Evolutionary conservation across 2,797 vertebrate species (phyloP).

Genomic region (Xenentodon cancila): DNA sequence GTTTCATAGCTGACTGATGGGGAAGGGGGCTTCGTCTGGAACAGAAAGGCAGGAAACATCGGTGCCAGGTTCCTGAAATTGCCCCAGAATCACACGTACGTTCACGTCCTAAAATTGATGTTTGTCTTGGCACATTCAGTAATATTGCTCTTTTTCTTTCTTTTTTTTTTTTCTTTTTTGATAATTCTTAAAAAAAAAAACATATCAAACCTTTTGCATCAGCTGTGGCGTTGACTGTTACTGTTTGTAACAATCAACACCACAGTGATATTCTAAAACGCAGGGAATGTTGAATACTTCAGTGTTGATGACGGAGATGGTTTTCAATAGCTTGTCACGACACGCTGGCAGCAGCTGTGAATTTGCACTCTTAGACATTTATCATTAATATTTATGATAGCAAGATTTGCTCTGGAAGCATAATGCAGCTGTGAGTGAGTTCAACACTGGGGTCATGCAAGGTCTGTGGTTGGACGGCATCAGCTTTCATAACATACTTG

Average conservation of each 20-base stretch:
- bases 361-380: conserved; percentile 5
- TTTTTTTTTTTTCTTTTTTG: too few relatives aligned
- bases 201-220: neutral
- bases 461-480: conserved; percentile 4
- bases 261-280: neutral
- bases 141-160: too few relatives aligned
- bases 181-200: neutral
- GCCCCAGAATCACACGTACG: neutral
- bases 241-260: too few relatives aligned
- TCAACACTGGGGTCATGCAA: conserved; percentile 19
- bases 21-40: conserved; percentile 55
- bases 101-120: neutral
- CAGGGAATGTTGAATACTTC: neutral
- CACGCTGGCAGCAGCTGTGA: conserved; percentile 29
- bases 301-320: neutral
- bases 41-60: conserved; percentile 72
- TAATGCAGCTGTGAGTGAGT: conserved; percentile 27
- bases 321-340: conserved; percentile 19
- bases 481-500: too few relatives aligned
- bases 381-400: conserved; percentile 37
- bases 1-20: conserved; percentile 75
- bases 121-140: too few relatives aligned
- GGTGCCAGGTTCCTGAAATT: conserved; percentile 45
- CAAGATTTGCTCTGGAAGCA: conserved; percentile 41
- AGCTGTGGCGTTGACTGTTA: neutral